These are phyloP conservation scores for Nomada hirtipes DNA, from an alignment of 2,888 invertebrate genomes.

Conservation along the genomic window DNA sequence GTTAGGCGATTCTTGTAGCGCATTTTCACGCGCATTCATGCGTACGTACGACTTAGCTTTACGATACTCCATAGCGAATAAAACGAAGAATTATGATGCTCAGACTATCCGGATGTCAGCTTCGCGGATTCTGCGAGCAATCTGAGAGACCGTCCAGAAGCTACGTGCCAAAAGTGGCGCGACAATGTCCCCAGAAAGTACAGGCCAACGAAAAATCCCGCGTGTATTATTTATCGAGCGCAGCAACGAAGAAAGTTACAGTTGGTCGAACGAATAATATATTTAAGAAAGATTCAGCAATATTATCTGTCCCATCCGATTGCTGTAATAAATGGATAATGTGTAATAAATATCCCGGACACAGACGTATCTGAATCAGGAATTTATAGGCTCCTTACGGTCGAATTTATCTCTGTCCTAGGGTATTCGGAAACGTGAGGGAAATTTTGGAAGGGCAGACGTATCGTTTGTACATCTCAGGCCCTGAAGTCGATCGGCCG, in stretches of 20 bases:
- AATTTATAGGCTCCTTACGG: background rate
- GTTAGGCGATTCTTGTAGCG: conserved; percentile 6
- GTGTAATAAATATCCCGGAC: conserved; percentile 30
- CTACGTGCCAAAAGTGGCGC: conserved; percentile 14
- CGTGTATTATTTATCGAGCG: conserved; percentile 1
- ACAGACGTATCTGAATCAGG: conserved; percentile 1
- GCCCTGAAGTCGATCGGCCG: conserved; percentile 3
- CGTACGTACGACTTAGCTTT: conserved; percentile 23
- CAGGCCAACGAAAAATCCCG: background rate
- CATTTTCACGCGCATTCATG: conserved; percentile 31
- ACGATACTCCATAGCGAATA: conserved; percentile 16
- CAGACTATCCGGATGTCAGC: conserved; percentile 26
- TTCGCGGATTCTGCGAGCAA: conserved; percentile 20
- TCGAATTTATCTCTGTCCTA: conserved; percentile 44
- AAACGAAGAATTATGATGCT: conserved; percentile 30
- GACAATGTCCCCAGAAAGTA: background rate
- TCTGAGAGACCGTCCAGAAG: conserved; percentile 9
- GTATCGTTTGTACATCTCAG: conserved; percentile 8
- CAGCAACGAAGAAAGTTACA: background rate
- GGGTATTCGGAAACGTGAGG: conserved; percentile 21
- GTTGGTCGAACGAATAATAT: background rate
- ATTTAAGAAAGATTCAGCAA: conserved; percentile 6
- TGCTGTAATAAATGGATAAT: too few relatives aligned
- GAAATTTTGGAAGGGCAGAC: conserved; percentile 26
- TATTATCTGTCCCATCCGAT: conserved; percentile 33